phyloP scores from a whole-genome alignment of 2,797 vertebrate species.

The Coendou prehensilis region DNA sequence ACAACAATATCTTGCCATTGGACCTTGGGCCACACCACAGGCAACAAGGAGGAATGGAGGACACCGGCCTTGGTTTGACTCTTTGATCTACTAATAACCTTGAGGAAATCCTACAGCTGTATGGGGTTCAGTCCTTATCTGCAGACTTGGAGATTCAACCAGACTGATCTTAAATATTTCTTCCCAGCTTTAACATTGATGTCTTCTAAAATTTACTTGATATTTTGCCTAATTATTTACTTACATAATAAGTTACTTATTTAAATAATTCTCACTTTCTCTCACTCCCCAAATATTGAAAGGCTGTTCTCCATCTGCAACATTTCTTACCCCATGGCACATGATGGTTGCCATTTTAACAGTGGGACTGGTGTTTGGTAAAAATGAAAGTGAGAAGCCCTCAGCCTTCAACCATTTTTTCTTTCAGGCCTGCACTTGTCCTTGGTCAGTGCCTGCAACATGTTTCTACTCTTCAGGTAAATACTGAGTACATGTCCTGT shows the following conservation, averaged over 20 bases:
- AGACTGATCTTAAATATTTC: background rate
- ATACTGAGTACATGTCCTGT: background rate
- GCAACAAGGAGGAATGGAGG: background rate
- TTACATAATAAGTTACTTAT: background rate
- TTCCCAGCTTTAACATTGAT: background rate
- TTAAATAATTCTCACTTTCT: background rate
- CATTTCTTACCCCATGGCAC: background rate
- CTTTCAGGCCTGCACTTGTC: background rate
- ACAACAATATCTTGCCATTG: no score
- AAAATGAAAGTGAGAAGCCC: background rate
- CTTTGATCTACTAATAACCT: background rate
- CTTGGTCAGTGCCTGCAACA: fast-evolving
- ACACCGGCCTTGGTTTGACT: background rate
- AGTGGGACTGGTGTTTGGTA: background rate
- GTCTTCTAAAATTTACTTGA: background rate
- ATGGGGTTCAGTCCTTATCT: background rate
- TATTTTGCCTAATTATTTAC: background rate
- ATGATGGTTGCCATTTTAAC: background rate
- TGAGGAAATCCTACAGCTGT: background rate
- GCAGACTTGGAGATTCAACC: background rate
- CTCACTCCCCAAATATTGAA: background rate
- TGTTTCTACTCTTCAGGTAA: background rate
- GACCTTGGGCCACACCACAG: background rate
- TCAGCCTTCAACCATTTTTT: fast-evolving
- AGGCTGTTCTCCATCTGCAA: background rate